Percentiles rank a stretch among this genome's conserved stretches.
These are phyloP conservation scores for Brenthis hecate DNA, from an alignment of 2,888 invertebrate genomes.

Conservation along the genomic window DNA sequence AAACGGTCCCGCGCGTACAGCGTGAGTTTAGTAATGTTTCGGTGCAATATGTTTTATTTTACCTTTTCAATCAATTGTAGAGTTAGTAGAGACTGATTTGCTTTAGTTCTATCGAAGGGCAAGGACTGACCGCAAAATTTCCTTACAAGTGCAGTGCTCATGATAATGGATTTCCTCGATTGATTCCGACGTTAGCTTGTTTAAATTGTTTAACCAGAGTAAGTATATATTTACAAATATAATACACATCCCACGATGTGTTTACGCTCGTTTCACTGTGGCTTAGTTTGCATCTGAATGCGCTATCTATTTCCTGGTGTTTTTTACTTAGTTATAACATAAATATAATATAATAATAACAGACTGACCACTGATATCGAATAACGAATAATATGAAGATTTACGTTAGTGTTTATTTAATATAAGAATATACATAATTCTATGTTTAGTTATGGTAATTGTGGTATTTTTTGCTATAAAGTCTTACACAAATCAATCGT, in stretches of 20 bases:
- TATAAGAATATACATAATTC: background rate
- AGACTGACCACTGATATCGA: no score
- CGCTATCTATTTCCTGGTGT: slow-evolving; percentile 1
- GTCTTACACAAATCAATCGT: slow-evolving; percentile 25
- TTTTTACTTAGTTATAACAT: background rate
- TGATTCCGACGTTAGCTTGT: slow-evolving; percentile 57
- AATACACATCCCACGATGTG: slow-evolving; percentile 28
- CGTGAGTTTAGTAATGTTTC: slow-evolving; percentile 59
- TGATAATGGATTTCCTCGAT: slow-evolving; percentile 65
- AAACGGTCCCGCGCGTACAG: slow-evolving; percentile 36
- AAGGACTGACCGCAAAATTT: slow-evolving; percentile 43
- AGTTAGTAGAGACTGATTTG: slow-evolving; percentile 36
- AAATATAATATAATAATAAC: no score
- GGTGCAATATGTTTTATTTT: slow-evolving; percentile 61
- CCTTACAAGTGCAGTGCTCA: slow-evolving; percentile 56
- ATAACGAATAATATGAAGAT: no score
- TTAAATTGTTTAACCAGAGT: slow-evolving; percentile 57
- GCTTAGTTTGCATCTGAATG: background rate
- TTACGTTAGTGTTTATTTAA: background rate
- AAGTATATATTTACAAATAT: slow-evolving; percentile 47
- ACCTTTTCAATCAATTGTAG: slow-evolving; percentile 59
- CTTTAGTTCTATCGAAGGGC: slow-evolving; percentile 37
- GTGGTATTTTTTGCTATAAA: slow-evolving; percentile 34
- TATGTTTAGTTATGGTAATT: slow-evolving; percentile 7
- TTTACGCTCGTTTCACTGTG: slow-evolving; percentile 27